These are phyloP conservation scores for Lagopus leucura DNA, from an alignment of 2,113 vertebrate species.

Conservation along the genomic window DNA sequence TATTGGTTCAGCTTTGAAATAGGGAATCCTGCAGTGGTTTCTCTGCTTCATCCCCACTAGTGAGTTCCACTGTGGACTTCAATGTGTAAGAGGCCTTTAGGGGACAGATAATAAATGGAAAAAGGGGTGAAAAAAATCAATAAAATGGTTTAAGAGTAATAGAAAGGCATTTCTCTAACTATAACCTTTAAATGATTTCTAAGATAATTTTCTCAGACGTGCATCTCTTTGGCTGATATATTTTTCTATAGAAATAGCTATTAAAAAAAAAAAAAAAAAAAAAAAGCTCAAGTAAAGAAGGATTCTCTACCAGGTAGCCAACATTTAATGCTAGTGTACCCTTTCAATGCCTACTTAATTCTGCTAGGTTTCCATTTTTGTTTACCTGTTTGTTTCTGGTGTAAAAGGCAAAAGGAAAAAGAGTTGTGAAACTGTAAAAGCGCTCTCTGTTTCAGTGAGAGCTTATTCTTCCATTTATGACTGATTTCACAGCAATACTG, in stretches of 20 bases:
- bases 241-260: neutral
- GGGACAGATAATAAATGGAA: constrained; percentile 60
- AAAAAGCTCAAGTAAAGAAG: neutral
- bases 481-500: neutral
- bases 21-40: constrained; percentile 82
- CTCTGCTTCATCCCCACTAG: constrained; percentile 67
- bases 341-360: constrained; percentile 30
- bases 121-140: constrained; percentile 8
- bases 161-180: constrained; percentile 19
- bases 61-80: constrained; percentile 70
- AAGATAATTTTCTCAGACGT: constrained; percentile 23
- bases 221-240: neutral
- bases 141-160: constrained; percentile 52
- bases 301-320: neutral
- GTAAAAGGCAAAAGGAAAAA: neutral
- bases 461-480: neutral
- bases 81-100: constrained; percentile 73
- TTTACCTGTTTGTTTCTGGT: neutral
- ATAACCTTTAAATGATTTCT: constrained; percentile 65
- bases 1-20: constrained; percentile 85
- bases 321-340: constrained; percentile 27
- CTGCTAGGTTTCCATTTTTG: constrained; percentile 1
- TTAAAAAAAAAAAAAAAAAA: neutral
- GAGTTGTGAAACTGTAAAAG: neutral
- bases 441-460: neutral